A percentile compares a stretch with the other conserved stretches of the same genome.
phyloP scores from a whole-genome alignment of 2,797 vertebrate genomes.

The Geotrypetes seraphini region DNA sequence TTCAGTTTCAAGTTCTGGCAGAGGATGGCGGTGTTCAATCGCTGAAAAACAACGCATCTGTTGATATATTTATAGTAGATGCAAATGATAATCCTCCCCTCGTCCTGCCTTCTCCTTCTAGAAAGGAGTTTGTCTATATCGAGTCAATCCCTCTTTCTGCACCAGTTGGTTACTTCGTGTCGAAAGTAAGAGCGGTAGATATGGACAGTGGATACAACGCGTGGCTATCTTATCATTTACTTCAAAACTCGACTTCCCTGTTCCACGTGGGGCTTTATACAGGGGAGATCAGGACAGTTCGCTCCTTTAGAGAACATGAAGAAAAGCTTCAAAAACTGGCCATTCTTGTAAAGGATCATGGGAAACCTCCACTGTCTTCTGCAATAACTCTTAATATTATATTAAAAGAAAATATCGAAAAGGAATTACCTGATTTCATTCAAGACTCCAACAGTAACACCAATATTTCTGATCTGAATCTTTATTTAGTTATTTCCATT shows the following conservation, averaged over 20 bases:
- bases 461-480: constrained; percentile 67
- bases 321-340: constrained; percentile 70
- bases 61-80: constrained; percentile 14
- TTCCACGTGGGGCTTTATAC: constrained; percentile 31
- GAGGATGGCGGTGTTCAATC: constrained; percentile 38
- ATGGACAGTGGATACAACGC: constrained; percentile 35
- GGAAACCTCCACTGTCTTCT: constrained; percentile 31
- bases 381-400: background rate
- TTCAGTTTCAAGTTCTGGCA: constrained; percentile 42
- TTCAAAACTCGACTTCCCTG: no score
- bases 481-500: constrained; percentile 79
- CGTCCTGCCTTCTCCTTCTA: no score
- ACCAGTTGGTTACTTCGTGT: constrained; percentile 24
- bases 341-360: constrained; percentile 74
- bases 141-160: constrained; percentile 33
- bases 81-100: constrained; percentile 29
- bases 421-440: no score
- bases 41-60: constrained; percentile 6
- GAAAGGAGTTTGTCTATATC: no score
- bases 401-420: no score
- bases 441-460: no score
- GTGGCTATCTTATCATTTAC: constrained; percentile 27
- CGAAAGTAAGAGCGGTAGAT: constrained; percentile 31
- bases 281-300: constrained; percentile 57
- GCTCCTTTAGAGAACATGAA: constrained; percentile 67